Percentiles rank a stretch among this genome's conserved stretches.
Evolutionary conservation across 2,113 vertebrate species (phyloP).

Genomic region (Rhea americana): DNA sequence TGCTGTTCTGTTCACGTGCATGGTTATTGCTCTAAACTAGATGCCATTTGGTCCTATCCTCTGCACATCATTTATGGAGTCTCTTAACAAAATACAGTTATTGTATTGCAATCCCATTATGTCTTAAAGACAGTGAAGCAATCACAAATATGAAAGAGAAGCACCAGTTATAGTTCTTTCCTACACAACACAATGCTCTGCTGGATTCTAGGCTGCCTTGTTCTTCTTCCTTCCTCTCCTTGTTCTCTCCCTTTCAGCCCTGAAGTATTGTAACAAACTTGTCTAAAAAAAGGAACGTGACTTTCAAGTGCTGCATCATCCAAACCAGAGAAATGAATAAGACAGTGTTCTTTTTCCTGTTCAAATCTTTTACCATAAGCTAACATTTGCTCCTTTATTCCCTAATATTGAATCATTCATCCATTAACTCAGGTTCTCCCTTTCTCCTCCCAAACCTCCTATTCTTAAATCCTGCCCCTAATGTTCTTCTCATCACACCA

Average conservation of each 20-base stretch:
- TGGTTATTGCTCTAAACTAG: background rate
- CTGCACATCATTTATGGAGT: background rate
- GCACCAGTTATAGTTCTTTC: background rate
- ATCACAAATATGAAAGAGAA: background rate
- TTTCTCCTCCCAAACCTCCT: background rate
- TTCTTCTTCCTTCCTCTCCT: background rate
- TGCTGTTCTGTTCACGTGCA: background rate
- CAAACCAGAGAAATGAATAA: background rate
- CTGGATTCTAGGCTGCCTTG: background rate
- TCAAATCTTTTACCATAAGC: background rate
- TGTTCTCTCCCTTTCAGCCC: background rate
- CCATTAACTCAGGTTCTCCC: background rate
- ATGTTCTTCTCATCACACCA: background rate
- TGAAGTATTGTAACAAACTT: background rate
- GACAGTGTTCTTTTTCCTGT: background rate
- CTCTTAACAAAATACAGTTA: background rate
- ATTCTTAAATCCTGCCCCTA: background rate
- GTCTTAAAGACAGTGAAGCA: background rate
- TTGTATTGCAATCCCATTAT: background rate
- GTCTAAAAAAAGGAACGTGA: background rate
- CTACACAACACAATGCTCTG: background rate
- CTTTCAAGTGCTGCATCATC: background rate
- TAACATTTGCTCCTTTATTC: background rate
- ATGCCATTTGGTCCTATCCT: background rate
- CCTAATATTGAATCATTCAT: background rate